Conservation (phyloP, 2,797 vertebrate genomes). For the Mormyrops boulengeri region DNA sequence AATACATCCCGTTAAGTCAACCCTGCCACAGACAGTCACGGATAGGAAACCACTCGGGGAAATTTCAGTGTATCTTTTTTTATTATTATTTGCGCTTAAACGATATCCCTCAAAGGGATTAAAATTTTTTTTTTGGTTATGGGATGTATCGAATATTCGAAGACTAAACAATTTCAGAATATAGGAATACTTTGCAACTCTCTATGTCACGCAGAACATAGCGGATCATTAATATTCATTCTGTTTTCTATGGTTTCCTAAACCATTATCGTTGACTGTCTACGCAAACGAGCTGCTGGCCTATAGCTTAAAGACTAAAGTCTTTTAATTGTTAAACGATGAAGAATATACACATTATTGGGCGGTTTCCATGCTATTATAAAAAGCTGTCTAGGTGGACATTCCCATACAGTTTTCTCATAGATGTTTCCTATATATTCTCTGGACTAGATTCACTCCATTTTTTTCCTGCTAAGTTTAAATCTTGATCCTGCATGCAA, state of each 20-base stretch:
- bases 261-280: neutral
- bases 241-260: neutral
- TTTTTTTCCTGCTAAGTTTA: slow-evolving; percentile 15
- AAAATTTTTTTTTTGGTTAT: neutral
- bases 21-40: neutral
- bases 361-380: neutral
- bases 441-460: neutral
- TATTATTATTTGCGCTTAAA: neutral
- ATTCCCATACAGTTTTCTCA: neutral
- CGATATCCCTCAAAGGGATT: neutral
- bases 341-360: neutral
- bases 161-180: neutral
- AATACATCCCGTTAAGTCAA: too few species aligned
- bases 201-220: neutral
- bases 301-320: neutral
- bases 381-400: neutral
- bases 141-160: neutral
- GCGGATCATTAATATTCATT: neutral
- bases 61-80: neutral
- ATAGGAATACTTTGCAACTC: neutral
- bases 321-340: neutral
- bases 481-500: neutral
- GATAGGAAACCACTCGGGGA: neutral
- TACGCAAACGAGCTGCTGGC: neutral
- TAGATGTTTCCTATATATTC: neutral